A percentile compares a stretch with the other conserved stretches of the same genome.
Evolutionary conservation across 2,113 vertebrate species (phyloP).

Genomic region (Salvator merianae): DNA sequence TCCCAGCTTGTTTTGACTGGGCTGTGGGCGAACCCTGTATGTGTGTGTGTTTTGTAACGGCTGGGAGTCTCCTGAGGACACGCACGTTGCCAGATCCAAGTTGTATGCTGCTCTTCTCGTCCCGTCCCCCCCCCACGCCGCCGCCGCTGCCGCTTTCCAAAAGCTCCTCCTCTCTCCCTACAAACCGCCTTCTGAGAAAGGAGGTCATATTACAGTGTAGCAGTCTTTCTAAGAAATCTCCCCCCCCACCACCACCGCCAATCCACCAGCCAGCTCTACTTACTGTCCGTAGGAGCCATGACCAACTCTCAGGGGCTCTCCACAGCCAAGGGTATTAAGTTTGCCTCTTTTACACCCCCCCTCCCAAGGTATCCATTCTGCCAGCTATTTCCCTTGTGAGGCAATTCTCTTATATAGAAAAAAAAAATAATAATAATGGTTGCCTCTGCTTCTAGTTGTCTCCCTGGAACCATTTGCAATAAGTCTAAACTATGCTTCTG

Average conservation of each 20-base stretch:
- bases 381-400: neutral
- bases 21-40: slow-evolving; percentile 10
- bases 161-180: slow-evolving; percentile 24
- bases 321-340: neutral
- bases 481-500: slow-evolving; percentile 53
- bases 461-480: slow-evolving; percentile 68
- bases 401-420: neutral
- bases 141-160: neutral
- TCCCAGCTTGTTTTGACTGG: slow-evolving; percentile 30
- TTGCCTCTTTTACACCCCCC: neutral
- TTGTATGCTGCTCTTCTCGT: neutral
- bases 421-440: neutral
- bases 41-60: slow-evolving; percentile 35
- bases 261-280: neutral
- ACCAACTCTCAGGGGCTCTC: neutral
- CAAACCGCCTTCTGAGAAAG: slow-evolving; percentile 22
- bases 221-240: slow-evolving; percentile 18
- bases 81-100: slow-evolving; percentile 21
- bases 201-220: slow-evolving; percentile 28
- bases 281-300: neutral
- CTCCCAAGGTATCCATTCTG: neutral
- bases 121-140: neutral
- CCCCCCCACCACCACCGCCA: neutral
- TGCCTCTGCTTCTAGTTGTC: slow-evolving; percentile 20
- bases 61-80: slow-evolving; percentile 36